These are phyloP conservation scores for Polyommatus iphigenia DNA, from an alignment of 2,888 invertebrate genomes.

Conservation along the genomic window DNA sequence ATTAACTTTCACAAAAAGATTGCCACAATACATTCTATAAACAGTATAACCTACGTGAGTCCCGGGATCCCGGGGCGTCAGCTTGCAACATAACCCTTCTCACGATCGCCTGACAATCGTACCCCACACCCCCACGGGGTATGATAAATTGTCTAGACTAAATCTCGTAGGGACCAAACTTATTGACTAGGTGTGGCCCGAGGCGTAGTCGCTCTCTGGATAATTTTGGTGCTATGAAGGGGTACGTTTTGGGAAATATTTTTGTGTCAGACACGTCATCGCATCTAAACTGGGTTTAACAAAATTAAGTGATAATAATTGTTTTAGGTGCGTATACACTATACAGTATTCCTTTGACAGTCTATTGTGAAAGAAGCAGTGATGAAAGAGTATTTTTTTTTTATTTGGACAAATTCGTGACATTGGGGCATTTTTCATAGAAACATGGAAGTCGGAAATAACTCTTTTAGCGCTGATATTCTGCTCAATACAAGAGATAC, in stretches of 20 bases:
- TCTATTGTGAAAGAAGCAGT: too few relatives aligned
- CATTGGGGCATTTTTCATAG: too few relatives aligned
- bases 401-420: too few relatives aligned
- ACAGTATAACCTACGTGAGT: background rate
- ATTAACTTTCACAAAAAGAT: background rate
- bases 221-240: background rate
- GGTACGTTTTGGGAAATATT: background rate
- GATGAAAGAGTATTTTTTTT: too few relatives aligned
- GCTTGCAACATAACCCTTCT: slow-evolving; percentile 21
- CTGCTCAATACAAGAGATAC: too few relatives aligned
- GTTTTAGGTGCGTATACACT: too few relatives aligned
- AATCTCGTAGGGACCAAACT: slow-evolving; percentile 11
- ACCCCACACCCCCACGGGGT: background rate
- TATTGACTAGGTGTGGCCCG: slow-evolving; percentile 4
- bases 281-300: too few relatives aligned
- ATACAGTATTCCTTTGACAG: too few relatives aligned
- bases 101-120: slow-evolving; percentile 28
- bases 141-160: slow-evolving; percentile 26
- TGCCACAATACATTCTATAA: background rate
- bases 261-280: background rate
- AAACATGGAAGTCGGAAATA: too few relatives aligned
- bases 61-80: slow-evolving; percentile 21
- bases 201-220: background rate
- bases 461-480: too few relatives aligned
- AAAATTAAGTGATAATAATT: too few relatives aligned